Percentiles rank a stretch among this genome's conserved stretches.
These are phyloP conservation scores for Eulemur macaco DNA, from an alignment of 2,113 vertebrate genomes.

Conservation along the genomic window DNA sequence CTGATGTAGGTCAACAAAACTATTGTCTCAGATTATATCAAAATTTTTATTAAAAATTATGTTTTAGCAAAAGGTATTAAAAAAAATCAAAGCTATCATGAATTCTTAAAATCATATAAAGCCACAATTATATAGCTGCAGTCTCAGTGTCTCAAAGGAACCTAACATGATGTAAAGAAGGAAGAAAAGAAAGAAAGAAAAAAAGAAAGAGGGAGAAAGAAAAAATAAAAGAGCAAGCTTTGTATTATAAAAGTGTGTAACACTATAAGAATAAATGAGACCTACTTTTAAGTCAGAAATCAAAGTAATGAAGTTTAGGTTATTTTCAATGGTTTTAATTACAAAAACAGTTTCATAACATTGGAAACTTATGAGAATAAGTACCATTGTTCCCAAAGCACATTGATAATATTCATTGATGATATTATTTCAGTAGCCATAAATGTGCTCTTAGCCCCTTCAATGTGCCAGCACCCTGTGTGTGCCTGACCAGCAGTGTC, in stretches of 20 bases:
- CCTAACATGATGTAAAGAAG: not conserved
- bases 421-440: not conserved
- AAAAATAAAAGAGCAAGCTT: too few species aligned
- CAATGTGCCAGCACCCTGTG: not conserved
- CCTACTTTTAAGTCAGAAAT: not conserved
- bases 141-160: not conserved
- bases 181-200: too few species aligned
- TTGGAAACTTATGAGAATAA: not conserved
- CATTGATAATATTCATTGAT: not conserved
- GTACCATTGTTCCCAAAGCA: not conserved
- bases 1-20: not conserved
- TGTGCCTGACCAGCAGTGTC: not conserved
- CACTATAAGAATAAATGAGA: not conserved
- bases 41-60: not conserved
- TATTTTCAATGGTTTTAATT: not conserved
- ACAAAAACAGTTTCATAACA: not conserved
- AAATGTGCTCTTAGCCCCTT: not conserved
- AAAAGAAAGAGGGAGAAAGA: accelerated
- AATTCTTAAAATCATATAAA: conserved; percentile 4
- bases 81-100: not conserved
- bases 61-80: not conserved
- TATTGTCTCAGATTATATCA: not conserved
- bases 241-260: not conserved
- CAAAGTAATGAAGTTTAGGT: not conserved
- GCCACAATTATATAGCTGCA: not conserved